These are phyloP conservation scores for Nesometra sesokonis DNA, from an alignment of 35 echinoderm and acorn worm genomes.

Conservation along the genomic window DNA sequence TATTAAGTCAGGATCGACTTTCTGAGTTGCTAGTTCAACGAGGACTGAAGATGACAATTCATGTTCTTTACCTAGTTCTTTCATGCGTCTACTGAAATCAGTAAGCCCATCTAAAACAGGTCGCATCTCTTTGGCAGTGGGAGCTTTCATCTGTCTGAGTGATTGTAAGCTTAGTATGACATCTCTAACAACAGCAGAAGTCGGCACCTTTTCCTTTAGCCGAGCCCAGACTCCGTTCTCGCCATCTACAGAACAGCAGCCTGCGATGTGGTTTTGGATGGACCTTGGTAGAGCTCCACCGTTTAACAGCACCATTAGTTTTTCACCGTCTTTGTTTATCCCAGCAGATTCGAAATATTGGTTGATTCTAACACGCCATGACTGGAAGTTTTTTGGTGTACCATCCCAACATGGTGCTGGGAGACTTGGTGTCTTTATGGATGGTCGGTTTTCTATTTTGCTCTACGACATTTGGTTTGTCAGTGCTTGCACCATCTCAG, in stretches of 20 bases:
- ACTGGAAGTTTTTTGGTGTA: background rate
- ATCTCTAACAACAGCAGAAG: background rate
- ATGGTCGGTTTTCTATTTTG: too few relatives aligned
- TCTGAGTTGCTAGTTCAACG: too few relatives aligned
- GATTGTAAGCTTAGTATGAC: background rate
- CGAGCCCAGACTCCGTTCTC: background rate
- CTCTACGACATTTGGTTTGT: too few relatives aligned
- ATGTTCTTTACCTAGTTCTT: background rate
- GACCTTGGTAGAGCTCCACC: too few relatives aligned
- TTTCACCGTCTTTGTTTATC: background rate
- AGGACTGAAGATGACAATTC: too few relatives aligned
- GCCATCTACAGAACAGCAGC: too few relatives aligned
- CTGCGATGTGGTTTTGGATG: background rate
- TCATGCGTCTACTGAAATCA: background rate
- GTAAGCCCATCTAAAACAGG: background rate
- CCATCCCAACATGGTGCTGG: background rate
- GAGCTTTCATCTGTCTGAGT: background rate
- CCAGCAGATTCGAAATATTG: background rate
- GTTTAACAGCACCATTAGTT: background rate
- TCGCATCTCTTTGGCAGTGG: background rate
- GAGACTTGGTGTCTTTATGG: background rate
- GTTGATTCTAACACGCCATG: background rate
- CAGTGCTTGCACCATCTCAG: too few relatives aligned
- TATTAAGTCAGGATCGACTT: too few relatives aligned
- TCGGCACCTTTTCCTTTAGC: background rate